phyloP scores from a whole-genome alignment of 2,113 vertebrate genomes.

The Corvus cornix region DNA sequence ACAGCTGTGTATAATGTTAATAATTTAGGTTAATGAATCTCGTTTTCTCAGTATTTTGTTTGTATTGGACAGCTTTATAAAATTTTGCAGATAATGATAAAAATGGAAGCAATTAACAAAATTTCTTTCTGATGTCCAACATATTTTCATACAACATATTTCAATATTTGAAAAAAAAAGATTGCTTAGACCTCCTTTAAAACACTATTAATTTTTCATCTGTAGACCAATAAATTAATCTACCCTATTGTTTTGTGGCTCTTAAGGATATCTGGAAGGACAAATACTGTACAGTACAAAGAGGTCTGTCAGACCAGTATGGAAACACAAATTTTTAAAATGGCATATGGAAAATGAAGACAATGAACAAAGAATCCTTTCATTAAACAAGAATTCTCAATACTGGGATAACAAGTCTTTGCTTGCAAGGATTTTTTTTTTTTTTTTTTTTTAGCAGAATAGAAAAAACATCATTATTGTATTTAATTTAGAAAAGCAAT shows the following conservation, averaged over 20 bases:
- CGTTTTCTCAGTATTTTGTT: not conserved
- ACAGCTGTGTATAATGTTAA: not conserved
- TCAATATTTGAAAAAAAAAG: not conserved
- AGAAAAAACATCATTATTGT: not conserved
- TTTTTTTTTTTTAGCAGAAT: not conserved
- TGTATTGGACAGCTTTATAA: not conserved
- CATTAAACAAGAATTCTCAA: not conserved
- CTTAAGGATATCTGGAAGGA: not conserved
- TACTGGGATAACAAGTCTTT: not conserved
- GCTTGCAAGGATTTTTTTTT: not conserved
- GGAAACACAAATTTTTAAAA: not conserved
- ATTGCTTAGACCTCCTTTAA: not conserved
- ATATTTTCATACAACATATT: rapidly evolving
- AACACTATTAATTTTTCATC: not conserved
- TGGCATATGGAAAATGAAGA: not conserved
- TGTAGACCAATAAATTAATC: not conserved
- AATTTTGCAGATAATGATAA: not conserved
- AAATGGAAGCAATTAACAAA: not conserved
- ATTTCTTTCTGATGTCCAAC: not conserved
- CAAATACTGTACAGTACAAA: not conserved
- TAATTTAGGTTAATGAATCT: not conserved
- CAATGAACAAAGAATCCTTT: not conserved
- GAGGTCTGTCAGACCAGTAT: not conserved
- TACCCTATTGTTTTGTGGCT: not conserved
- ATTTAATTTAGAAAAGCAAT: not conserved